A percentile compares a stretch with the other conserved stretches of the same genome.
Conservation (phyloP, 2,113 vertebrate species). For the Fulmarus glacialis region DNA sequence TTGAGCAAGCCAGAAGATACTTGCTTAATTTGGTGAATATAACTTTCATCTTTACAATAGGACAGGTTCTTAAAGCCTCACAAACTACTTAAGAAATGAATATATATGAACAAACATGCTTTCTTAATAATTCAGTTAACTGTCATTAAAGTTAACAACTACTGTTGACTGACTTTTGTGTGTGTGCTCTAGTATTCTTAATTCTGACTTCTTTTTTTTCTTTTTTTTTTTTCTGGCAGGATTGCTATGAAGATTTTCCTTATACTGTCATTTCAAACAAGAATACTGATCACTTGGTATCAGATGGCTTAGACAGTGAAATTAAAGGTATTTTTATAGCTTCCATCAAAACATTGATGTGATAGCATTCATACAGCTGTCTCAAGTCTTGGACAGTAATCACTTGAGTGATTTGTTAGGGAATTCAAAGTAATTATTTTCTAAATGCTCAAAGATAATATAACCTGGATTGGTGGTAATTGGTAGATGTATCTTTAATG, state of each 20-base stretch:
- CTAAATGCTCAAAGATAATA: background rate
- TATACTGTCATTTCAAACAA: conserved; percentile 73
- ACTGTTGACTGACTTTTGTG: background rate
- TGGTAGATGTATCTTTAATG: background rate
- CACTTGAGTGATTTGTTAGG: background rate
- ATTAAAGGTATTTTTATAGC: conserved; percentile 81
- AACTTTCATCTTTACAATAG: background rate
- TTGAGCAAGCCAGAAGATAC: background rate
- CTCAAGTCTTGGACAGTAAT: background rate
- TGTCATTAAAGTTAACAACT: background rate
- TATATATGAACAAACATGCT: background rate
- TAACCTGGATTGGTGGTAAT: background rate
- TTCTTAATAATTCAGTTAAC: background rate
- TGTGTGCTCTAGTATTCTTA: background rate
- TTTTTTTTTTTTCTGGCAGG: conserved; percentile 72
- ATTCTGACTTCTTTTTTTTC: background rate
- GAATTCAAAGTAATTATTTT: background rate
- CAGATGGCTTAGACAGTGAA: conserved; percentile 78
- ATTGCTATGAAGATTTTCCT: conserved; percentile 80
- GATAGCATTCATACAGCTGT: background rate
- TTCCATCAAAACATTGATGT: background rate
- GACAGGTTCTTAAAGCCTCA: background rate
- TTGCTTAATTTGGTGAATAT: background rate
- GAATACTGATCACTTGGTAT: conserved; percentile 77
- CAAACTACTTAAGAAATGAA: background rate